Base-by-base conservation (phyloP, 2,888 invertebrate genomes). In the Macaria liturata region DNA sequence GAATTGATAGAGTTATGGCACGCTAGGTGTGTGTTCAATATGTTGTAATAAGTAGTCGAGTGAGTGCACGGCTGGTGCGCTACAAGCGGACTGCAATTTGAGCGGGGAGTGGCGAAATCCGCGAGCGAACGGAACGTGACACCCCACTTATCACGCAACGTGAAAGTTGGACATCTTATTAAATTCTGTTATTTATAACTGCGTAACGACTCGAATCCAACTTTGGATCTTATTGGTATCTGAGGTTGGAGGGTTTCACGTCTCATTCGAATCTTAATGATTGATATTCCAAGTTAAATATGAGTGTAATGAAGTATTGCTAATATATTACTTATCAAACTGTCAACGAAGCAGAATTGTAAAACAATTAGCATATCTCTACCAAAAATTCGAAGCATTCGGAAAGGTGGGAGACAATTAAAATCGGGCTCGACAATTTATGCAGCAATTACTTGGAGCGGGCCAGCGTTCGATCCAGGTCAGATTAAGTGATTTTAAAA, bases 401-500 rank as follows among this genome's bases (percentile, higher is more conserved):
- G 60, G 75, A 79, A 72, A 75, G 71, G 67, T 20, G 20, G 68
- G 65, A 77, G 69, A 85, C 83, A 83, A 87, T 83, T 83, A 83
- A 84, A 81, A 82, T 72, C 73, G 80, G 76, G 75, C 76, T 76
- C 84, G 79, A 83, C 78, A 85, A 87, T 86, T 87, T 88, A 88
- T 88, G 80, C 87, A 83, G 88, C 87, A 87, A 87, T 88, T 86
- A 88, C 78, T 83, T 82, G 83, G 78, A 82, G 86, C 83, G 81
- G 77, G 76, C 81, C 81, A 76, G 74, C 84, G 81, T 84, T 86
- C 85, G 80, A 89, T 88, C 82, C 84, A 81, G 88, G 88, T 88
- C 89, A 87, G 85, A 88, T 86, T 85, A 86, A 90, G 87, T 88
- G 88, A 86, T 88, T 88, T 88, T 83, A 81, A 86, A 88, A 88